These are phyloP conservation scores for Calidris pygmaea DNA, from an alignment of 2,113 vertebrate genomes.

Conservation along the genomic window DNA sequence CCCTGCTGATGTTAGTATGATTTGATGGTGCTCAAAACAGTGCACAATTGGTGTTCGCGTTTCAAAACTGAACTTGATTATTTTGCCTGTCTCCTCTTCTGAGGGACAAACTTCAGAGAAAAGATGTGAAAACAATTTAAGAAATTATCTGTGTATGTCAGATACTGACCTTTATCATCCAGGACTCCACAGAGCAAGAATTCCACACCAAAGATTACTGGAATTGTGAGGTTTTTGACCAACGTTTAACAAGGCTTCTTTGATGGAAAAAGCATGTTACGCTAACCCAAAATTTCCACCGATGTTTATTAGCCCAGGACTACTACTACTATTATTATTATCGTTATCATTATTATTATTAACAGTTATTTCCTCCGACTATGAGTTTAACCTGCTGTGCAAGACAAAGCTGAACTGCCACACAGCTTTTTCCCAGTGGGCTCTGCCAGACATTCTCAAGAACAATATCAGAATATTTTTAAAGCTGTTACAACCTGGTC, in stretches of 20 bases:
- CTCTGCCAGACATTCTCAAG: neutral
- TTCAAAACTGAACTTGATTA: neutral
- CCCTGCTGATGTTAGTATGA: neutral
- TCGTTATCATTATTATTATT: neutral
- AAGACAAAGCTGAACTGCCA: neutral
- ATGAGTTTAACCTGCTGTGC: neutral
- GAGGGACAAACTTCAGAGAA: neutral
- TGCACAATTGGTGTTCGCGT: neutral
- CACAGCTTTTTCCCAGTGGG: neutral
- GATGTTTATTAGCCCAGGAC: neutral
- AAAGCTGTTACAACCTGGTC: constrained; percentile 5
- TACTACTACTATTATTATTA: neutral
- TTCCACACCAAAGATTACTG: neutral
- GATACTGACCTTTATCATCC: neutral
- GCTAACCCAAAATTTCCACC: neutral
- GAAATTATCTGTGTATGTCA: neutral
- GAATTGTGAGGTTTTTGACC: neutral
- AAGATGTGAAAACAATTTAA: neutral
- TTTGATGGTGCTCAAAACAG: neutral
- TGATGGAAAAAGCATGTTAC: neutral
- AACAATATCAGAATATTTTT: neutral
- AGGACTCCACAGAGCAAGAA: neutral
- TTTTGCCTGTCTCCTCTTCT: neutral
- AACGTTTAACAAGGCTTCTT: neutral
- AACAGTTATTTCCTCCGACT: neutral